A percentile compares a stretch with the other conserved stretches of the same genome.
Conservation (phyloP, 2,888 invertebrate genomes). For the Luperina testacea region DNA sequence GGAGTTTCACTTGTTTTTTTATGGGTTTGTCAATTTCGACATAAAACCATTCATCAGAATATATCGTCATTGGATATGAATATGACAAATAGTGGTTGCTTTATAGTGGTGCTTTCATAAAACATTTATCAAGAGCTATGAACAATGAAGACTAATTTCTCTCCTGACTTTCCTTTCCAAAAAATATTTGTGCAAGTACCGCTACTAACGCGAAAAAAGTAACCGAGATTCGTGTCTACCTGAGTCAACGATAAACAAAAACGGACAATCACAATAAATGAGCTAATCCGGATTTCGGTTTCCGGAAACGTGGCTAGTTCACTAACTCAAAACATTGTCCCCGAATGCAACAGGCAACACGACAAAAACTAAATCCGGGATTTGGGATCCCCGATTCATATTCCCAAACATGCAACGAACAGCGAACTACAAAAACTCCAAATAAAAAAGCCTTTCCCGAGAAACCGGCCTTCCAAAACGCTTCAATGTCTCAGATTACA, state of each 20-base stretch:
- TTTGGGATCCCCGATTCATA: constrained; percentile 4
- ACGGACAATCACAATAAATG: constrained; percentile 1
- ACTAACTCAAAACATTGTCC: constrained; percentile 30
- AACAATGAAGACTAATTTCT: neutral
- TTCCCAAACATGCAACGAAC: constrained; percentile 16
- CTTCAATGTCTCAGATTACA: constrained; percentile 43
- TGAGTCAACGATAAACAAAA: neutral
- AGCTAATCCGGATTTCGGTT: constrained; percentile 38
- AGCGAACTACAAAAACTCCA: constrained; percentile 14
- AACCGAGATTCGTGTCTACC: neutral
- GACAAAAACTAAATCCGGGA: constrained; percentile 44
- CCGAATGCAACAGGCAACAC: constrained; percentile 12
- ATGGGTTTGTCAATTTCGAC: neutral
- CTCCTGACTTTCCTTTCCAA: neutral
- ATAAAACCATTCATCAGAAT: neutral
- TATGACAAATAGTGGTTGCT: neutral
- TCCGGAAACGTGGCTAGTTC: constrained; percentile 32
- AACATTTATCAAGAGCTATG: neutral
- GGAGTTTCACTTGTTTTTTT: constrained; percentile 19
- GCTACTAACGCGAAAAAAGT: neutral
- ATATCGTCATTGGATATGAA: neutral
- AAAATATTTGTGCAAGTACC: neutral
- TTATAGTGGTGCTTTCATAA: neutral
- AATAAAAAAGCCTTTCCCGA: constrained; percentile 14
- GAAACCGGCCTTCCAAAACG: constrained; percentile 22